Conservation (phyloP, 2,888 invertebrate genomes). For the Leucania comma region DNA sequence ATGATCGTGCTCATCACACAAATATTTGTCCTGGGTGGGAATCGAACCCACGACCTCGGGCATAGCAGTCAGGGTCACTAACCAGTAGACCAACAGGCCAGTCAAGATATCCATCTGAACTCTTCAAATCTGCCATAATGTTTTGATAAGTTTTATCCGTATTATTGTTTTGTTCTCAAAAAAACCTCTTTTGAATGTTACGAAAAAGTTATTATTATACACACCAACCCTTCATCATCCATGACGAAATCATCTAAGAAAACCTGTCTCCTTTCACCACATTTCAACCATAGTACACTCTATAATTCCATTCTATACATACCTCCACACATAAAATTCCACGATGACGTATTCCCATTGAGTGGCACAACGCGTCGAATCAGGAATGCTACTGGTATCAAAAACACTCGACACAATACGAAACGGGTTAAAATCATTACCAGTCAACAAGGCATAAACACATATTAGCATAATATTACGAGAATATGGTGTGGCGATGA, state of each 20-base stretch:
- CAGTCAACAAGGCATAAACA: constrained; percentile 63
- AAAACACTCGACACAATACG: constrained; percentile 61
- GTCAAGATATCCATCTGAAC: background rate
- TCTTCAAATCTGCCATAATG: background rate
- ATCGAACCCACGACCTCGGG: too few species aligned
- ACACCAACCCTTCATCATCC: background rate
- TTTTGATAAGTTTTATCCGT: background rate
- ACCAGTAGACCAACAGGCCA: too few species aligned
- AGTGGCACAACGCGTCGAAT: constrained; percentile 55
- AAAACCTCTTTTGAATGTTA: background rate
- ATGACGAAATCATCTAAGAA: background rate
- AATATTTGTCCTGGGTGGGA: too few species aligned
- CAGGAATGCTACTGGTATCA: constrained; percentile 67
- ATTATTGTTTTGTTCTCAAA: background rate
- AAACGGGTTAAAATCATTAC: constrained; percentile 58
- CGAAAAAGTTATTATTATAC: background rate
- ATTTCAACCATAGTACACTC: background rate
- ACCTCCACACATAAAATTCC: constrained; percentile 45
- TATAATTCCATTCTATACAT: constrained; percentile 12
- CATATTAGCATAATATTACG: constrained; percentile 66
- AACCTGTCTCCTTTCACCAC: too few species aligned
- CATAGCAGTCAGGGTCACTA: too few species aligned
- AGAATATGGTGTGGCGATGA: constrained; percentile 36
- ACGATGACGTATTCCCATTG: constrained; percentile 52
- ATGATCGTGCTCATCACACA: too few species aligned